Evolutionary conservation across 2,113 vertebrate genomes (phyloP).

Genomic region (Emydocephalus ijimae): DNA sequence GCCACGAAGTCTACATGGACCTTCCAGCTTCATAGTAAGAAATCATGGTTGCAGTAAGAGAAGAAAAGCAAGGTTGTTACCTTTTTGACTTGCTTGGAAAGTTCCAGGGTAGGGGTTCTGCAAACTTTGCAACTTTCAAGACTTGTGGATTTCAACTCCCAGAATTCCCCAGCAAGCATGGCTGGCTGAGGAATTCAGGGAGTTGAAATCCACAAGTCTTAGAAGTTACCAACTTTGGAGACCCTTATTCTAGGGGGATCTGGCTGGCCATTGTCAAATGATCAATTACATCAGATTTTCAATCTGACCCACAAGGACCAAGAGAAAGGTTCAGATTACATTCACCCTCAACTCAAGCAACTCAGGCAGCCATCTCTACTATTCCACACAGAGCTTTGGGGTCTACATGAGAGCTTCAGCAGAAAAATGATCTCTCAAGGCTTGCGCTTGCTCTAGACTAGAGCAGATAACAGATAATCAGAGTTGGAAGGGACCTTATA

Average conservation of each 20-base stretch:
- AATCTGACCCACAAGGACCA: neutral
- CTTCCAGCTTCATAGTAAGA: neutral
- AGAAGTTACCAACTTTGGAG: neutral
- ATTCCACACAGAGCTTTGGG: neutral
- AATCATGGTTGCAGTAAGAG: neutral
- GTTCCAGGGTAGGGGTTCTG: neutral
- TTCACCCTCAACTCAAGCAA: neutral
- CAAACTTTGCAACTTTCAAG: neutral
- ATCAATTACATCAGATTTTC: neutral
- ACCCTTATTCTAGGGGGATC: neutral
- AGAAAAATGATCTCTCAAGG: neutral
- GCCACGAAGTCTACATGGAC: neutral
- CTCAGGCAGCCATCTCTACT: neutral
- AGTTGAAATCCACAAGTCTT: neutral
- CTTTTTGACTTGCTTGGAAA: neutral
- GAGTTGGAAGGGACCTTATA: too few species aligned
- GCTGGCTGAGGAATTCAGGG: neutral
- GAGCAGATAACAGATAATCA: too few species aligned
- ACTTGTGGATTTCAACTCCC: neutral
- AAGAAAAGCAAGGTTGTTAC: neutral
- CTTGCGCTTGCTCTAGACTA: neutral
- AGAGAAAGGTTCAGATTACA: neutral
- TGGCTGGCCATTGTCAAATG: neutral
- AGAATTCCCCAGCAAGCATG: neutral
- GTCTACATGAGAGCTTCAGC: neutral